Conservation (phyloP, 2,888 invertebrate genomes). For the Trachelus iudaicus region DNA sequence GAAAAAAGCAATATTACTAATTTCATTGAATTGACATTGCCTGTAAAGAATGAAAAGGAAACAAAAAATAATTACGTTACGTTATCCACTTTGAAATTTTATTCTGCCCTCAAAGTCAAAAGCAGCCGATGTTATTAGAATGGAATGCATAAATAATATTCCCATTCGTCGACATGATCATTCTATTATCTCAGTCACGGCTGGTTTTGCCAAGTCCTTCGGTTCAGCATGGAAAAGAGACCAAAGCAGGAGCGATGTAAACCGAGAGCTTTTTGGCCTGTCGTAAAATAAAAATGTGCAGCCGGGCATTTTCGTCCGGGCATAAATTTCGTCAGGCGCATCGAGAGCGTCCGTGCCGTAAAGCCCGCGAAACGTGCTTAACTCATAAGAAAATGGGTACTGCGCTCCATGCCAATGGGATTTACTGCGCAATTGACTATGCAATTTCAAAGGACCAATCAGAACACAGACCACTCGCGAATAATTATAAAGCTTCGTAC, state of each 20-base stretch:
- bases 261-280: background rate
- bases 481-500: background rate
- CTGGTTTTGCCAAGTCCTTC: background rate
- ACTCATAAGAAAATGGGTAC: background rate
- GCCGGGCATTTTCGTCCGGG: background rate
- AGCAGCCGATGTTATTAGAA: background rate
- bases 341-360: background rate
- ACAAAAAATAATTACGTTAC: background rate
- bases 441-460: background rate
- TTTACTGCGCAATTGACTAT: background rate
- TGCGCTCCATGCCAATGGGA: background rate
- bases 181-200: too few species aligned
- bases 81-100: background rate
- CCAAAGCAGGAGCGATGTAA: background rate
- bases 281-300: background rate
- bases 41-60: background rate
- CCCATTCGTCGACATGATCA: too few species aligned
- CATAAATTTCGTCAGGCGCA: background rate
- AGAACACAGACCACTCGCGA: background rate
- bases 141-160: background rate
- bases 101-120: background rate
- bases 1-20: background rate
- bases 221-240: background rate
- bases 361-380: background rate
- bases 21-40: background rate